Base-by-base conservation (phyloP, 2,113 vertebrate genomes). In the Gobiocypris rarus region DNA sequence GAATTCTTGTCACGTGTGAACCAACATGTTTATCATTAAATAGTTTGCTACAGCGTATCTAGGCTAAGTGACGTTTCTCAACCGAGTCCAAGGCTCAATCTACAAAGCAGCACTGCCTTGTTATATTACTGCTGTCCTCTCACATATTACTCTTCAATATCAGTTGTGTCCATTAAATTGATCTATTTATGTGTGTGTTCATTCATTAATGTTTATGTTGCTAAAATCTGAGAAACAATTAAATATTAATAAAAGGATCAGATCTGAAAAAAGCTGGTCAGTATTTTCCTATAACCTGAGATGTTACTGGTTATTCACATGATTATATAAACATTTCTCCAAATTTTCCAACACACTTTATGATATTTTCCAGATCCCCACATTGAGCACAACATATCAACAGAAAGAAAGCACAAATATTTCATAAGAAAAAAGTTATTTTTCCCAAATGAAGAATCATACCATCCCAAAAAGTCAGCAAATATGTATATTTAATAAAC, bases 401-500 rank as follows among this genome's bases (percentile, higher is more conserved):
- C 65, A 67, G 1, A 67, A 67, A 69, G 17, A 69, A 10, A n/a
- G 1, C 9, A 70, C 10, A 70, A 70, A 19, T 22, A 38, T 38
- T 34, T 67, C 6, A 65, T 17, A 9, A 34, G 63, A 8, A 15
- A 65, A 63, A 17, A 13, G 1, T 9, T 8, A 0, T 15, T 65
- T 65, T 31, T 28, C 26, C 31, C 65, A 41, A 22, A 45, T 71
- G 22, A 45, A 71, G 22, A 71, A 14, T 73, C 5, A 48, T 73
- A 48, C n/a, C 34, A 15, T 7, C 1, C 17, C 75, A 41, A 15
- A 9, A 59, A 24, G 52, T 59, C 75, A 15, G 54, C 75, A 59
- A 41, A 43, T 76, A 43, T 73, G 31, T 24, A 43, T 59, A 24
- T 77, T 76, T 76, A 77, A 41, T 41, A 41, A 77, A 77, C 17